These are phyloP conservation scores for Elachura formosa DNA, from an alignment of 2,113 vertebrate species.

Conservation along the genomic window DNA sequence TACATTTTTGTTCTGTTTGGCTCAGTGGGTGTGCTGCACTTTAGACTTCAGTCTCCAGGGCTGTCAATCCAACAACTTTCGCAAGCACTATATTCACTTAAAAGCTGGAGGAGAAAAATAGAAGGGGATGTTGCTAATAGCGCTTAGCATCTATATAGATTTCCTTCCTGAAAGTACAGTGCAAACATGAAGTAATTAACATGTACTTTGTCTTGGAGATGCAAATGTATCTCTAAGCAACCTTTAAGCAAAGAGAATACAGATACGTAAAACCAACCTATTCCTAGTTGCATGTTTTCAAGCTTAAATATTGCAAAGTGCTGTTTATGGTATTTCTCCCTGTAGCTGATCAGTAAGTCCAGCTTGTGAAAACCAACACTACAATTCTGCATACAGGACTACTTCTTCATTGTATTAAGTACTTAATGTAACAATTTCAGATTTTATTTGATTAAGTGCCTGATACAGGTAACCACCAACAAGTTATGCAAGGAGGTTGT, in stretches of 20 bases:
- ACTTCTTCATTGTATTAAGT: not conserved
- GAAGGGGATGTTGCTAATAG: constrained; percentile 40
- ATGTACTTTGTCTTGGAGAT: constrained; percentile 5
- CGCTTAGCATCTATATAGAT: not conserved
- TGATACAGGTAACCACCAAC: not conserved
- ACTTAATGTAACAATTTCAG: not conserved
- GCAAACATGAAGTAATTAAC: constrained; percentile 25
- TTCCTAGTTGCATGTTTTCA: not conserved
- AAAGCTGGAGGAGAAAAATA: constrained; percentile 32
- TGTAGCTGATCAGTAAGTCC: not conserved
- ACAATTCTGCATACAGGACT: not conserved
- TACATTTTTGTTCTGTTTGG: constrained; percentile 39
- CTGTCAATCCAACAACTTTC: constrained; percentile 59
- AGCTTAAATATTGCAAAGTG: not conserved
- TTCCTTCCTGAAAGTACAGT: not conserved
- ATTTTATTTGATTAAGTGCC: not conserved
- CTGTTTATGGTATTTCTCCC: not conserved
- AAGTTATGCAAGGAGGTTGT: not conserved
- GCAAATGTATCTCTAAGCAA: constrained; percentile 16
- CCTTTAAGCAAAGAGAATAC: not conserved
- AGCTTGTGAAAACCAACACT: not conserved
- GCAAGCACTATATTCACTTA: constrained; percentile 15
- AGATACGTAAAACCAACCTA: not conserved
- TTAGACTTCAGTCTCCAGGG: constrained; percentile 49
- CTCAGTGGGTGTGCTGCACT: constrained; percentile 56